These are phyloP conservation scores for Tadarida brasiliensis DNA, from an alignment of 2,797 vertebrate genomes.

Conservation along the genomic window DNA sequence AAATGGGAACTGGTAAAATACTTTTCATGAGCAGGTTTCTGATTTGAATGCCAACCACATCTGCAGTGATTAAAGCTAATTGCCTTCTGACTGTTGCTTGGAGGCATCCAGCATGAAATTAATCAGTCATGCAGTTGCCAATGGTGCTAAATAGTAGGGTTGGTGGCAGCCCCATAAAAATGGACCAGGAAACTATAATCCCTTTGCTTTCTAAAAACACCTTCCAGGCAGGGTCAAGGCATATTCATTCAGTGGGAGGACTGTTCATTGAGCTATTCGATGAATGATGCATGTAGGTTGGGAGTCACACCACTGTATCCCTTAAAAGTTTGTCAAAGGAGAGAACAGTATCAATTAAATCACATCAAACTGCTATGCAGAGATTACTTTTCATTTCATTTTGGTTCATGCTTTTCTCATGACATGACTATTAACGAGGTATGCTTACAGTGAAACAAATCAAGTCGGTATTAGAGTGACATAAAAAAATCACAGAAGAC, in stretches of 20 bases:
- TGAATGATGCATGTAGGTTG: background rate
- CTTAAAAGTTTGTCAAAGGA: conserved; percentile 47
- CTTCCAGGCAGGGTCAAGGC: conserved; percentile 32
- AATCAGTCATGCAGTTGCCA: conserved; percentile 56
- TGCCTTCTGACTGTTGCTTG: conserved; percentile 54
- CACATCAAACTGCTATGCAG: background rate
- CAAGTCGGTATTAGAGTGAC: background rate
- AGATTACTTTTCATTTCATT: conserved; percentile 29
- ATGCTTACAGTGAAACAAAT: background rate
- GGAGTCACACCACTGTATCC: background rate
- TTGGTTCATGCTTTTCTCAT: conserved; percentile 66
- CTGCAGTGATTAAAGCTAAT: conserved; percentile 68
- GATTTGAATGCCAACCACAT: conserved; percentile 35
- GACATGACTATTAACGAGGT: conserved; percentile 13
- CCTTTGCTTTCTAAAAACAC: conserved; percentile 56
- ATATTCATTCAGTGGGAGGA: conserved; percentile 39
- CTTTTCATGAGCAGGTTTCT: conserved; percentile 33
- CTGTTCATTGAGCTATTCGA: background rate
- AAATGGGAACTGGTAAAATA: background rate
- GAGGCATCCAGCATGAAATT: conserved; percentile 61
- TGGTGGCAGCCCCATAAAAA: conserved; percentile 71
- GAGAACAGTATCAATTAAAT: conserved; percentile 39
- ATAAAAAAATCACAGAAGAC: background rate
- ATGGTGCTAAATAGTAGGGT: conserved; percentile 58
- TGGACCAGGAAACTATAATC: background rate